These are phyloP conservation scores for Holacanthus passer DNA, from an alignment of 2,113 vertebrate species.

Conservation along the genomic window DNA sequence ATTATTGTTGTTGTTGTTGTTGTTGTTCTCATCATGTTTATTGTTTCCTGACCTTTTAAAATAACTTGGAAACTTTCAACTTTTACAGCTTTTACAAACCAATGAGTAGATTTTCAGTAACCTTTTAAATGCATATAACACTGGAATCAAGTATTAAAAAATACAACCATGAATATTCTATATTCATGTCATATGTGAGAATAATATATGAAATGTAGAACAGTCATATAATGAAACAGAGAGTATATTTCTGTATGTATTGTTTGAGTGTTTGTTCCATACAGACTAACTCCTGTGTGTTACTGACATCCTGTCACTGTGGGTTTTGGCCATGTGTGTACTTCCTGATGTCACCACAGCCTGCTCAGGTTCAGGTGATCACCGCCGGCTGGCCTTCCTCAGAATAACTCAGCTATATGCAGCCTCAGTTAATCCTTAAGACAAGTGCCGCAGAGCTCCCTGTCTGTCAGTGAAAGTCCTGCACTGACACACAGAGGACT, in stretches of 20 bases:
- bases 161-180: not conserved
- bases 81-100: too few species aligned
- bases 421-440: slow-evolving; percentile 80
- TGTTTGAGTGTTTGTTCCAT: not conserved
- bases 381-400: slow-evolving; percentile 38
- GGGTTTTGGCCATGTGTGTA: not conserved
- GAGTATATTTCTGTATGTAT: not conserved
- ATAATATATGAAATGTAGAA: not conserved
- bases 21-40: too few species aligned
- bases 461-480: slow-evolving; percentile 65
- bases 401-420: slow-evolving; percentile 81
- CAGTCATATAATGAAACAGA: not conserved
- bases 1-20: too few species aligned
- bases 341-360: slow-evolving; percentile 2
- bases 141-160: too few species aligned
- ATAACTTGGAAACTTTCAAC: too few species aligned
- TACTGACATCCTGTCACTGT: not conserved
- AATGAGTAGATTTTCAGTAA: too few species aligned
- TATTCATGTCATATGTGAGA: not conserved
- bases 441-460: slow-evolving; percentile 45
- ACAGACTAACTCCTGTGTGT: not conserved
- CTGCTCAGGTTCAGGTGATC: slow-evolving; percentile 21
- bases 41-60: too few species aligned
- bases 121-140: too few species aligned
- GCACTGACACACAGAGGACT: slow-evolving; percentile 54